phyloP scores from a whole-genome alignment of 2,797 vertebrate species.

The Acrossocheilus wenchowensis region DNA sequence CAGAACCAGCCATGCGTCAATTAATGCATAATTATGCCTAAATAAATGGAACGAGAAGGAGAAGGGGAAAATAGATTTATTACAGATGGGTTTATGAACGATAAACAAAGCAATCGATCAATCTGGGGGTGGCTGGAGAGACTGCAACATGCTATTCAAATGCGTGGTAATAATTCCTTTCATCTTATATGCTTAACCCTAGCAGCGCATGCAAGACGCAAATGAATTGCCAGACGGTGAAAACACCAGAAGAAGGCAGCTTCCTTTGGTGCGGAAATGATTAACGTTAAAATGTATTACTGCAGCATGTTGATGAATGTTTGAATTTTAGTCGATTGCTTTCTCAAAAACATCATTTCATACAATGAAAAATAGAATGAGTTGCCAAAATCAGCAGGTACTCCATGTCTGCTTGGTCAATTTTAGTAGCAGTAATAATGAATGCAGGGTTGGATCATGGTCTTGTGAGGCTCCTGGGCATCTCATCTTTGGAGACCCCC shows the following conservation, averaged over 20 bases:
- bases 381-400: background rate
- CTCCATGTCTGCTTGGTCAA: background rate
- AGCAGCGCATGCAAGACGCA: slow-evolving; percentile 73
- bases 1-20: slow-evolving; percentile 80
- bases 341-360: background rate
- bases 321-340: slow-evolving; percentile 22
- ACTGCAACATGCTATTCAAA: slow-evolving; percentile 71
- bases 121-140: slow-evolving; percentile 67
- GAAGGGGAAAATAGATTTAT: slow-evolving; percentile 72
- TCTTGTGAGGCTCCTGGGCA: slow-evolving; percentile 14
- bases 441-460: background rate
- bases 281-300: slow-evolving; percentile 72
- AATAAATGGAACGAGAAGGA: slow-evolving; percentile 62
- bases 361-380: background rate
- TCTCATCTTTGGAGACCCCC: slow-evolving; percentile 3
- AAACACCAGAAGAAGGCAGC: slow-evolving; percentile 67
- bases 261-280: slow-evolving; percentile 76
- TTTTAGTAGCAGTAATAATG: background rate
- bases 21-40: slow-evolving; percentile 81
- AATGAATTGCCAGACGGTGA: slow-evolving; percentile 76
- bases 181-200: slow-evolving; percentile 74
- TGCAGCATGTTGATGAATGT: slow-evolving; percentile 47
- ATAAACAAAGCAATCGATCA: slow-evolving; percentile 85
- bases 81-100: slow-evolving; percentile 81
- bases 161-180: slow-evolving; percentile 71